Conservation (phyloP, 2,113 vertebrate species). For the Lagopus leucura region DNA sequence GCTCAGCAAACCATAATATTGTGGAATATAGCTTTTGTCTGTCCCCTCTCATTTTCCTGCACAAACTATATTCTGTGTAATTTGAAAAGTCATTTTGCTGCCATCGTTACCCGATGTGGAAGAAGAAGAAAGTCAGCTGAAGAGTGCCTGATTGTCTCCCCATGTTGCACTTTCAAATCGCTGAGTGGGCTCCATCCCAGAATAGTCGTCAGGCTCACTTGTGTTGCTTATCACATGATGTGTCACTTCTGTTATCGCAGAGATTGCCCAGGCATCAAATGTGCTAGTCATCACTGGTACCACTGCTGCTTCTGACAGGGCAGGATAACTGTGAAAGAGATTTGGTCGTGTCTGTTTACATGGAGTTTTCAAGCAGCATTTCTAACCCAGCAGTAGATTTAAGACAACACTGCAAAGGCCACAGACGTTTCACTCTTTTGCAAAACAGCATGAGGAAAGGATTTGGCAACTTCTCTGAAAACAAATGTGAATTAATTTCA, state of each 20-base stretch:
- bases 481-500: slow-evolving; percentile 4
- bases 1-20: neutral
- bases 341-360: neutral
- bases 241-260: neutral
- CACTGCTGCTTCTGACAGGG: neutral
- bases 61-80: neutral
- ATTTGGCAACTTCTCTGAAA: neutral
- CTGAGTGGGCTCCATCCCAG: slow-evolving; percentile 44
- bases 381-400: neutral
- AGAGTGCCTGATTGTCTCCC: neutral
- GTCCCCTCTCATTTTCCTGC: neutral
- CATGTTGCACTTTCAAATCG: neutral
- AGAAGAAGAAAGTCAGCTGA: neutral
- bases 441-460: neutral
- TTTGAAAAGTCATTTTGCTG: slow-evolving; percentile 5
- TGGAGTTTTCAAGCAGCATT: neutral
- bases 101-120: neutral
- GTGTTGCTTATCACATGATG: slow-evolving; percentile 25
- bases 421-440: slow-evolving; percentile 1
- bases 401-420: neutral
- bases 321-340: neutral
- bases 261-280: neutral
- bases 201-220: neutral
- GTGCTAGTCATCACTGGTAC: neutral
- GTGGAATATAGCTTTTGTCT: slow-evolving; percentile 3